Evolutionary conservation across 2,797 vertebrate species (phyloP).

Genomic region (Harpagifer antarcticus): DNA sequence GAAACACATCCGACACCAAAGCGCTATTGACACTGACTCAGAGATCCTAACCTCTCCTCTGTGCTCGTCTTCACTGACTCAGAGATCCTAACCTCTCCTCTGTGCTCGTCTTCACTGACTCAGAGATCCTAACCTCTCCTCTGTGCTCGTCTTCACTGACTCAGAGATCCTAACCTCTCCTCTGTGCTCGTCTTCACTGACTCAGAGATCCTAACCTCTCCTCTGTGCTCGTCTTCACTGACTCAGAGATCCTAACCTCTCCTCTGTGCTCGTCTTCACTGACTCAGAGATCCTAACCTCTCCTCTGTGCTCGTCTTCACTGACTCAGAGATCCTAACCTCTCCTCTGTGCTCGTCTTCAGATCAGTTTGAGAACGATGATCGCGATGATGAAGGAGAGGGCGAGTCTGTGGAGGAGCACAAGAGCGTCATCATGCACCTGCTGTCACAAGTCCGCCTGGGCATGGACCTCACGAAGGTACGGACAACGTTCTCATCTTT

Average conservation of each 20-base stretch:
- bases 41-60: background rate
- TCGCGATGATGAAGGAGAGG: conserved; percentile 93
- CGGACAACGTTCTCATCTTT: background rate
- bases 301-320: conserved; percentile 23
- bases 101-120: conserved; percentile 59
- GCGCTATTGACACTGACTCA: too few relatives aligned
- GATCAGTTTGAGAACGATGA: conserved; percentile 96
- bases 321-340: too few relatives aligned
- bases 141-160: conserved; percentile 59
- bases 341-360: conserved; percentile 61
- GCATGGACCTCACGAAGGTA: conserved; percentile 99
- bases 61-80: conserved; percentile 58
- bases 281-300: too few relatives aligned
- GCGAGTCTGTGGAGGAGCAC: conserved; percentile 98
- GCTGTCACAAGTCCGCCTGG: conserved; percentile 96
- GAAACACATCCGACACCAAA: too few relatives aligned
- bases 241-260: background rate
- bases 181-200: conserved; percentile 60
- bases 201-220: background rate
- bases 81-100: background rate
- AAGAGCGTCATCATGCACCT: conserved; percentile 99
- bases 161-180: background rate
- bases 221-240: conserved; percentile 60
- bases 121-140: background rate
- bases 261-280: conserved; percentile 60